phyloP scores from a whole-genome alignment of 2,113 vertebrate species.

The Ascaphus truei region DNA sequence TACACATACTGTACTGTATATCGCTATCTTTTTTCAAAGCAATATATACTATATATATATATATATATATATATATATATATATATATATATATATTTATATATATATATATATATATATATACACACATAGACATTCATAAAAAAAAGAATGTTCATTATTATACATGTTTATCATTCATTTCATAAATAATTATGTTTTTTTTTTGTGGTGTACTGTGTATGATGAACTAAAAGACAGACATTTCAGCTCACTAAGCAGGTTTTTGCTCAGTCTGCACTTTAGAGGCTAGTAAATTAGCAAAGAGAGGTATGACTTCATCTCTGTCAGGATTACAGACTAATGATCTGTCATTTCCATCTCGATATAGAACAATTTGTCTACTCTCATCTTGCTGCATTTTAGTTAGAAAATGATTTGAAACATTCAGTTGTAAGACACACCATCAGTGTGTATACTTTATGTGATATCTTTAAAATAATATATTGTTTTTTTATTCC shows the following conservation, averaged over 20 bases:
- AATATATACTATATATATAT: no score
- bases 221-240: not conserved
- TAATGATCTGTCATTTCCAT: slow-evolving; percentile 29
- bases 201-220: not conserved
- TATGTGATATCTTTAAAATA: not conserved
- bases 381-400: slow-evolving; percentile 16
- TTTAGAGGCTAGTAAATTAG: slow-evolving; percentile 11
- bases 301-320: slow-evolving; percentile 16
- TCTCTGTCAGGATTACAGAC: slow-evolving; percentile 21
- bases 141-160: not conserved
- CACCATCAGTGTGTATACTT: not conserved
- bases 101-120: no score
- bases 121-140: not conserved
- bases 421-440: not conserved
- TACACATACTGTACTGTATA: no score
- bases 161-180: not conserved
- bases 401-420: slow-evolving; percentile 8
- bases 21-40: no score
- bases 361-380: slow-evolving; percentile 22
- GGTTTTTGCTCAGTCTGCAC: slow-evolving; percentile 16
- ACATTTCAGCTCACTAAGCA: not conserved
- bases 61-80: no score
- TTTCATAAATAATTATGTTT: no score
- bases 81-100: no score
- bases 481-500: not conserved